Evolutionary conservation across 2,888 invertebrate genomes (phyloP), one percentile per base, ranked within the genome.

Genomic region (Drosophila demipolita): DNA sequence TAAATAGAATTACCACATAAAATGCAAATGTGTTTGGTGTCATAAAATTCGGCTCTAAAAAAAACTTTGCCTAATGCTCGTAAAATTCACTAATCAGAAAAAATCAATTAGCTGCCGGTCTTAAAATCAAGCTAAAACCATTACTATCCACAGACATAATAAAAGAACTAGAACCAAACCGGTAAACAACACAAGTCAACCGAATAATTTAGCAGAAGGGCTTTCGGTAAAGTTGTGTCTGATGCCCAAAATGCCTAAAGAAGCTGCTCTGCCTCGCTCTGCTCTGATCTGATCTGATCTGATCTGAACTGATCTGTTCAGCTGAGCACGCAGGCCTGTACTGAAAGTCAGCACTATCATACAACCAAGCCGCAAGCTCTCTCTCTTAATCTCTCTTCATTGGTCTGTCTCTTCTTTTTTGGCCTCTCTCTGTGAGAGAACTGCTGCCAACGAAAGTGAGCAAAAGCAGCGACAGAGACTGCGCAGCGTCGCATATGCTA

Each of bases 371-470:
- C 38, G 11, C 12, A 53, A 32, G 65, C 33, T 59, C 74, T 58
- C 66, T 38, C 32, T 29, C 35, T 36, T 36, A 15, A 23, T 12
- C 36, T 15, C 66, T 53, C 61, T 52, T 58, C 1, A 35, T 17
- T 35, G 17, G 20, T 36, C 38, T n/a, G 15, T 32, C 11, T 50
- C 50, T 50, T 49, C 48, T 23, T 12, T 29, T 35, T 32, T 38
- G 8, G 11, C 23, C 29, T 42, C 61, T 38, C 33, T 42, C 6
- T 23, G 26, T 32, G 58, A 38, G 52, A 35, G 60, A 49, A 49
- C 48, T 52, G 64, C 64, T 38, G 66, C 67, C 73, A 81, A 66
- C 82, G 81, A 87, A 87, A 84, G 78, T 84, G 77, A 84, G 81
- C 73, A 60, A 38, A 32, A 61, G 60, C 61, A 69, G 60, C 73